Evolutionary conservation across 2,888 invertebrate genomes (phyloP).

Genomic region (Pantelozetes paolii): DNA sequence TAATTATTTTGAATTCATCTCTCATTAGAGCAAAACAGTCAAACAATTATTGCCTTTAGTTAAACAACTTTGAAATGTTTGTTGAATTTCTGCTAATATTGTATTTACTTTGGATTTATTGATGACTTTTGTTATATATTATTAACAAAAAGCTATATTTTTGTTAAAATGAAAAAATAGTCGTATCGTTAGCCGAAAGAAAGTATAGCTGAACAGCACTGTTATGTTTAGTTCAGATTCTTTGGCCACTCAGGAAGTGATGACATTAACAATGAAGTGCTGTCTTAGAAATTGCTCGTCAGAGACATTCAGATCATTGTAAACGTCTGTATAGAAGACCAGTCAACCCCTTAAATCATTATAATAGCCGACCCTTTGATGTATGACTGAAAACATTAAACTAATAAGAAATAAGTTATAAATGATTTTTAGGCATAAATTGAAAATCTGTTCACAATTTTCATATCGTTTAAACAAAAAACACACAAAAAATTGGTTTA

Average conservation of each 20-base stretch:
- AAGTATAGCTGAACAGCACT: no score
- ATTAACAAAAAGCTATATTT: background rate
- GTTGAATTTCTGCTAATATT: background rate
- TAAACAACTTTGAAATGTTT: no score
- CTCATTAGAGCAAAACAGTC: no score
- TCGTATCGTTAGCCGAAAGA: background rate
- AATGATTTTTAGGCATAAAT: constrained; percentile 3
- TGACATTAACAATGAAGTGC: constrained; percentile 16
- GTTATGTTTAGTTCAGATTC: background rate
- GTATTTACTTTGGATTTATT: background rate
- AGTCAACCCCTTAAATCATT: constrained; percentile 3
- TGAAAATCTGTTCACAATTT: background rate
- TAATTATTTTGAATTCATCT: background rate
- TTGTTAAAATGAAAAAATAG: constrained; percentile 1
- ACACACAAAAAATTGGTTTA: background rate
- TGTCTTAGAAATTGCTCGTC: constrained; percentile 20
- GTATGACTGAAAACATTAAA: background rate
- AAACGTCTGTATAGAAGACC: background rate
- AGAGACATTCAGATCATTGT: background rate
- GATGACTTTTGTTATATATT: background rate
- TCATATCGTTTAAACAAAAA: background rate
- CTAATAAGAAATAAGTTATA: background rate
- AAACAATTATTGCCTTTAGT: background rate
- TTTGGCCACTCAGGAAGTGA: constrained; percentile 18
- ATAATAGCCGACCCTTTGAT: constrained; percentile 5